phyloP scores from a whole-genome alignment of 2,797 vertebrate genomes.

The Pelochelys cantorii region DNA sequence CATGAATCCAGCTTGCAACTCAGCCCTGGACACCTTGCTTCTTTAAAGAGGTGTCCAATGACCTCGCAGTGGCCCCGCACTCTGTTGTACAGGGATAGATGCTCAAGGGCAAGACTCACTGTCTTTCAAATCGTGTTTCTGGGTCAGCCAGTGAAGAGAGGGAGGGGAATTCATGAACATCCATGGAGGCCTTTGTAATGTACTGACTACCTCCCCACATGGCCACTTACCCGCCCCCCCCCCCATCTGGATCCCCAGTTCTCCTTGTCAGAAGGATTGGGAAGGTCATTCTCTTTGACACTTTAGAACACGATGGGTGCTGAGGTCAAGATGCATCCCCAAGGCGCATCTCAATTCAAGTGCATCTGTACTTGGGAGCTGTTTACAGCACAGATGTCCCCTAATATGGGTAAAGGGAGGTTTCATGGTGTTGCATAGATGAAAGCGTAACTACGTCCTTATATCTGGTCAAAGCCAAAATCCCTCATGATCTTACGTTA shows the following conservation, averaged over 20 bases:
- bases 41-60: background rate
- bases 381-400: background rate
- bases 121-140: background rate
- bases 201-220: background rate
- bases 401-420: background rate
- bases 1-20: background rate
- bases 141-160: background rate
- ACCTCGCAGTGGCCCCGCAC: background rate
- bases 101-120: background rate
- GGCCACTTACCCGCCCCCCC: background rate
- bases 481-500: background rate
- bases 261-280: slow-evolving; percentile 4
- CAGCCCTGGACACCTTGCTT: background rate
- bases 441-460: background rate
- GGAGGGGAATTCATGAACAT: background rate
- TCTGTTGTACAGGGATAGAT: background rate
- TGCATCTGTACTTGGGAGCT: background rate
- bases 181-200: background rate
- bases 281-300: background rate
- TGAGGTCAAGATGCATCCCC: background rate
- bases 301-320: background rate
- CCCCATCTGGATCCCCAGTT: background rate
- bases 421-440: background rate
- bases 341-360: background rate
- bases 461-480: background rate